Evolutionary conservation across 2,797 vertebrate species (phyloP).

Genomic region (Todus mexicanus): DNA sequence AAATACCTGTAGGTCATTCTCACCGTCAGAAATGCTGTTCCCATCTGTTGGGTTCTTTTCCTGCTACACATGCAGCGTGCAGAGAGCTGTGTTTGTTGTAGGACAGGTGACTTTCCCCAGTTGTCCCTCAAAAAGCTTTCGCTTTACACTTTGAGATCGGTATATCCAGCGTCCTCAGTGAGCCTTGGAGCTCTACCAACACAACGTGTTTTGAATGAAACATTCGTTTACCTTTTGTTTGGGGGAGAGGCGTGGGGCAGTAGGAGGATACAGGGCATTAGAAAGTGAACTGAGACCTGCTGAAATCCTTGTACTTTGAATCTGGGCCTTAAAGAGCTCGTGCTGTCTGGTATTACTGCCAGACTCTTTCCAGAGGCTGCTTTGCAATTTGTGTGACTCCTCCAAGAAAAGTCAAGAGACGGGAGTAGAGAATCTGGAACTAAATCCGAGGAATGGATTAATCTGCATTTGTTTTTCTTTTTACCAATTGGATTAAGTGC

Average conservation of each 20-base stretch:
- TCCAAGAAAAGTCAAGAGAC: neutral
- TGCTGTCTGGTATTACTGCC: neutral
- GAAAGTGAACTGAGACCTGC: neutral
- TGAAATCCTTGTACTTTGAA: neutral
- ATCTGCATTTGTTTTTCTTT: neutral
- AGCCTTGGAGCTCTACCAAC: neutral
- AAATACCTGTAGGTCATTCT: fast-evolving
- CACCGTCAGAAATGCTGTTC: neutral
- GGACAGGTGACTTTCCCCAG: neutral
- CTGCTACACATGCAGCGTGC: fast-evolving
- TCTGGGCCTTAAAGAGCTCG: neutral
- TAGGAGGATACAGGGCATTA: neutral
- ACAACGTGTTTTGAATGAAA: neutral
- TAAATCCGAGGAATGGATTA: neutral
- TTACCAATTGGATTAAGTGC: fast-evolving
- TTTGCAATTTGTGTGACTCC: neutral
- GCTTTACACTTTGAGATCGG: neutral
- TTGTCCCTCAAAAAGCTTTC: too few relatives aligned
- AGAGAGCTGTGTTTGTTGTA: fast-evolving
- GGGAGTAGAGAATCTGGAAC: neutral
- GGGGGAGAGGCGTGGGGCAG: too few relatives aligned
- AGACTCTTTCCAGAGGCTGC: neutral
- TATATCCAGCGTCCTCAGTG: fast-evolving
- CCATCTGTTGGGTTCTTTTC: neutral
- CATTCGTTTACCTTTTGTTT: neutral